Evolutionary conservation across 2,888 invertebrate species (phyloP).

Genomic region (Drosophila mayaguana): DNA sequence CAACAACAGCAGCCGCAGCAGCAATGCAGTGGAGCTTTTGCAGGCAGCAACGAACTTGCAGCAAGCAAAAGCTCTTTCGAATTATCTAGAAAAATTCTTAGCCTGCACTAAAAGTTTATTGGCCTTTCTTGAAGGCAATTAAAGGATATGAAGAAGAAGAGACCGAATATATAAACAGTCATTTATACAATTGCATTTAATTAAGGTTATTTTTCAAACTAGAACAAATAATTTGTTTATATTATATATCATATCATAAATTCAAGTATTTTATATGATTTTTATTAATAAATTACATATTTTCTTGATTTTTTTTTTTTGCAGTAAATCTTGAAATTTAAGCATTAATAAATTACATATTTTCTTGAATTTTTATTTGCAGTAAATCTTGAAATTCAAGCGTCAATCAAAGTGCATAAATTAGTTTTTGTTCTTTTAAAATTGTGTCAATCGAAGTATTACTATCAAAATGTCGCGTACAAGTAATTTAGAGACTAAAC

Average conservation of each 20-base stretch:
- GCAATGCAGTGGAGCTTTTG: constrained; percentile 57
- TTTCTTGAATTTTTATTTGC: constrained; percentile 47
- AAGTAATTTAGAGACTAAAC: constrained; percentile 83
- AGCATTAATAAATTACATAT: not conserved
- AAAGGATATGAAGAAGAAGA: not conserved
- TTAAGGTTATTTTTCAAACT: not conserved
- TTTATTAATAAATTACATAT: too few species aligned
- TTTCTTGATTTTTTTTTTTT: constrained; percentile 46
- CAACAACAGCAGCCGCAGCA: constrained; percentile 17
- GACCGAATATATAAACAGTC: too few species aligned
- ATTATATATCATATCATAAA: too few species aligned
- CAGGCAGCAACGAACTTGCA: constrained; percentile 58
- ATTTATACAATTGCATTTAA: too few species aligned
- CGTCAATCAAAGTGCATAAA: constrained; percentile 33
- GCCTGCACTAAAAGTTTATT: constrained; percentile 48
- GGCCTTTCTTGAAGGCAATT: constrained; percentile 22
- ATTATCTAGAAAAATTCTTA: constrained; percentile 17
- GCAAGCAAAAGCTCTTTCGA: constrained; percentile 43
- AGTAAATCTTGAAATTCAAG: constrained; percentile 30
- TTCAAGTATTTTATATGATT: too few species aligned
- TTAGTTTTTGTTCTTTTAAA: constrained; percentile 2
- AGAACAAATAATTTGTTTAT: too few species aligned
- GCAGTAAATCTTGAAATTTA: constrained; percentile 38
- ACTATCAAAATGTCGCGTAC: constrained; percentile 76
- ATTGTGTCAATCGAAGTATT: constrained; percentile 16